These are phyloP conservation scores for Cyclina sinensis DNA, from an alignment of 1,140 invertebrate genomes.

Conservation along the genomic window DNA sequence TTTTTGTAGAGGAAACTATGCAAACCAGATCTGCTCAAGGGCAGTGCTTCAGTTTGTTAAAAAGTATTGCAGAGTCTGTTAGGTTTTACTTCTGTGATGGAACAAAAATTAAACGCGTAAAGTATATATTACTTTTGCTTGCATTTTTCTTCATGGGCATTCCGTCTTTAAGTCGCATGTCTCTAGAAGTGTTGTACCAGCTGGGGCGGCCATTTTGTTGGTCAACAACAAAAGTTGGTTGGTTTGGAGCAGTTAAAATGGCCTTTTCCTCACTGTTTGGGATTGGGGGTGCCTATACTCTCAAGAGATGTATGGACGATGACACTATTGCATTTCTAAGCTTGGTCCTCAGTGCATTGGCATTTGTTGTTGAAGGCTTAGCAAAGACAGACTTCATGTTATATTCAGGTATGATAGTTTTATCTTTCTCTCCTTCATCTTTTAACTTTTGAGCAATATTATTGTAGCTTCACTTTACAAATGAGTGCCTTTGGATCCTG, in stretches of 20 bases:
- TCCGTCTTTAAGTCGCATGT: neutral
- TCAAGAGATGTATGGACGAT: conserved; percentile 32
- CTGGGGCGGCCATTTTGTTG: conserved; percentile 60
- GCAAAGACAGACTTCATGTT: conserved; percentile 8
- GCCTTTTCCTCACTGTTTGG: conserved; percentile 11
- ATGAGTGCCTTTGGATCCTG: too few species aligned
- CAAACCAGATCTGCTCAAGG: neutral
- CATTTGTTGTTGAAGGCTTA: conserved; percentile 46
- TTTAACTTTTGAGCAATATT: too few species aligned
- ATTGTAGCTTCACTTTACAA: too few species aligned
- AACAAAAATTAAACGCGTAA: conserved; percentile 8
- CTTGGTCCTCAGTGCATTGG: neutral
- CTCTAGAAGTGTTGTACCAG: conserved; percentile 55
- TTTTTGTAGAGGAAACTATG: conserved; percentile 52
- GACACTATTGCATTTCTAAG: conserved; percentile 43
- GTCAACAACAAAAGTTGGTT: conserved; percentile 48
- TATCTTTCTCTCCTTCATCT: too few species aligned
- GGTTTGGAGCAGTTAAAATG: conserved; percentile 27
- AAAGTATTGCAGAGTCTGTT: conserved; percentile 1
- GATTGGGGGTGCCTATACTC: neutral
- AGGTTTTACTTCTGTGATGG: conserved; percentile 45
- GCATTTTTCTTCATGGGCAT: conserved; percentile 37
- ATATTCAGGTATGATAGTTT: conserved; percentile 44
- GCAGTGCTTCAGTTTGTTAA: neutral
- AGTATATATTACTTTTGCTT: conserved; percentile 45